A percentile compares a stretch with the other conserved stretches of the same genome.
Conservation (phyloP, 2,797 vertebrate genomes). For the Pangasius larnaudii region DNA sequence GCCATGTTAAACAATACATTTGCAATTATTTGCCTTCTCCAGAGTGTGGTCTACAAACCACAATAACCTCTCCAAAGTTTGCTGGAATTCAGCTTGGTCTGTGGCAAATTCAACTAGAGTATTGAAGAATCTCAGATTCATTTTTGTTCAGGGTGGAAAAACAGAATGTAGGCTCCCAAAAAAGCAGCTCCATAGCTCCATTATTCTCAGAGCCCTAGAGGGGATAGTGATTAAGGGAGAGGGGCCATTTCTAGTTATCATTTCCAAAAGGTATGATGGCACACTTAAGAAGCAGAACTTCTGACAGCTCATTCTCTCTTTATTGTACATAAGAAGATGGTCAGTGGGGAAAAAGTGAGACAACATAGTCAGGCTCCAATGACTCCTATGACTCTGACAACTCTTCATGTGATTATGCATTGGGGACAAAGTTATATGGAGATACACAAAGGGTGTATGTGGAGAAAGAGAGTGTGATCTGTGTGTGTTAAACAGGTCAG, state of each 20-base stretch:
- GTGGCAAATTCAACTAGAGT: conserved; percentile 28
- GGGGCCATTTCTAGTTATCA: not conserved
- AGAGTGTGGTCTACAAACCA: conserved; percentile 51
- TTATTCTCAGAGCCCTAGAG: not conserved
- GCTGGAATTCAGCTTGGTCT: conserved; percentile 53
- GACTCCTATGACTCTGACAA: not conserved
- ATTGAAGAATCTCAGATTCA: conserved; percentile 27
- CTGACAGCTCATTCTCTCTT: not conserved
- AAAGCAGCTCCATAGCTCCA: conserved; percentile 16
- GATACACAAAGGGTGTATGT: not conserved
- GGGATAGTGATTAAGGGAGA: not conserved
- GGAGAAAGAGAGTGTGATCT: not conserved
- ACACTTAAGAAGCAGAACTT: not conserved
- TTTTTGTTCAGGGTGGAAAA: conserved; percentile 38
- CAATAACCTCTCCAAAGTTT: conserved; percentile 30
- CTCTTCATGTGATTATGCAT: not conserved
- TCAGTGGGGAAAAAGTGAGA: not conserved
- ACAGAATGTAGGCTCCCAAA: not conserved
- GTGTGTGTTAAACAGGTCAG: conserved; percentile 11
- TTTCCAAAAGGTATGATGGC: not conserved
- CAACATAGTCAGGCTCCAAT: not conserved
- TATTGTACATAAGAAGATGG: not conserved
- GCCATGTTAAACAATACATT: conserved; percentile 49
- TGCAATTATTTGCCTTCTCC: conserved; percentile 37
- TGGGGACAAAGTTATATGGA: not conserved